A percentile compares a stretch with the other conserved stretches of the same genome.
phyloP scores from a whole-genome alignment of 2,797 vertebrate genomes.

The Spea hammondii region DNA sequence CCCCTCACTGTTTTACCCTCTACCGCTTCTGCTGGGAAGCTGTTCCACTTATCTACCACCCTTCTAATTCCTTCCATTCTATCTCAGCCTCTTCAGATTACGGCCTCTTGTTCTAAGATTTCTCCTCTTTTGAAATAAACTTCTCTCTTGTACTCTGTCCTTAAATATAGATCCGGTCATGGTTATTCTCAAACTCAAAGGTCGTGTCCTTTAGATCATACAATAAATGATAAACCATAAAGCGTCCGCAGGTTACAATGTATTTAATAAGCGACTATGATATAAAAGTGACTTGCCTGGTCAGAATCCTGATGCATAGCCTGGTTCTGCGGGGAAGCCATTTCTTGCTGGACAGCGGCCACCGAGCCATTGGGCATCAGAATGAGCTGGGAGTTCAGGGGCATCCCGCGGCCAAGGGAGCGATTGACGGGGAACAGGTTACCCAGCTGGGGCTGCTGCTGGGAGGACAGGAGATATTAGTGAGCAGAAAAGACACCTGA shows the following conservation, averaged over 20 bases:
- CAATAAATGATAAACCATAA: too few species aligned
- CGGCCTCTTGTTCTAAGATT: too few species aligned
- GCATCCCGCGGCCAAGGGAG: constrained; percentile 79
- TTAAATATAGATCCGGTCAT: too few species aligned
- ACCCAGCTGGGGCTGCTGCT: constrained; percentile 76
- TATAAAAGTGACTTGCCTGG: constrained; percentile 74
- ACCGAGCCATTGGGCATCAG: constrained; percentile 95
- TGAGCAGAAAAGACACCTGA: neutral
- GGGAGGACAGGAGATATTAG: constrained; percentile 27
- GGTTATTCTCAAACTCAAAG: too few species aligned
- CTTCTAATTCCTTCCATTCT: too few species aligned
- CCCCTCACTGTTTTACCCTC: too few species aligned
- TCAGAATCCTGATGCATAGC: constrained; percentile 85
- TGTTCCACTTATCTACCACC: too few species aligned
- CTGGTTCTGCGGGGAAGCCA: constrained; percentile 72
- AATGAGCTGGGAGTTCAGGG: constrained; percentile 93
- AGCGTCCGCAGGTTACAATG: neutral
- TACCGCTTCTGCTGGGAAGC: too few species aligned
- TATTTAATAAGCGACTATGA: neutral
- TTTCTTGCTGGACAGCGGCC: constrained; percentile 87
- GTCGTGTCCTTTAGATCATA: too few species aligned
- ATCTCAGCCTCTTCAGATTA: too few species aligned
- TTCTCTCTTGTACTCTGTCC: too few species aligned
- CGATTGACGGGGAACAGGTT: constrained; percentile 79
- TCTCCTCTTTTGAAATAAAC: too few species aligned